These are phyloP conservation scores for Mormyrus hasselquistii DNA, from an alignment of 2,797 vertebrate genomes.

Conservation along the genomic window DNA sequence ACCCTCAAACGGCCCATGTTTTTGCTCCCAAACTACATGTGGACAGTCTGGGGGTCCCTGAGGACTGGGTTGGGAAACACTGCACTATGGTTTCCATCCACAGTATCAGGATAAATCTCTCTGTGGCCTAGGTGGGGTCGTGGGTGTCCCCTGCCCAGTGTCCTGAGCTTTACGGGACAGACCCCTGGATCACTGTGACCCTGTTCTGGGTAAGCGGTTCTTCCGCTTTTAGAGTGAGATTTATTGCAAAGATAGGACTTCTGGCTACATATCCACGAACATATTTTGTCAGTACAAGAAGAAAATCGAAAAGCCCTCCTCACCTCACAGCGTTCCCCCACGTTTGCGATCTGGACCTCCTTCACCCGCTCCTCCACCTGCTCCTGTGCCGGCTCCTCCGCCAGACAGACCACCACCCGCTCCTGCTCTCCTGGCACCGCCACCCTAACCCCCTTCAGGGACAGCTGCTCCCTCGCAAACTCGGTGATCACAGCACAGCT, in stretches of 20 bases:
- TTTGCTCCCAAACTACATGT: neutral
- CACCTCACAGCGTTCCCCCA: conserved; percentile 62
- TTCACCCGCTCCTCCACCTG: conserved; percentile 11
- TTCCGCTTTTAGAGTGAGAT: neutral
- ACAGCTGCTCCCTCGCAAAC: conserved; percentile 70
- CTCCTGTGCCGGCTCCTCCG: conserved; percentile 25
- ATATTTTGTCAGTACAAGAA: neutral
- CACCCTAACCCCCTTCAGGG: conserved; percentile 67
- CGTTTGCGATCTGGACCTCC: conserved; percentile 35
- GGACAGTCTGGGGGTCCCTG: neutral
- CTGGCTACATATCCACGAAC: neutral
- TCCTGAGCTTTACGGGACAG: neutral
- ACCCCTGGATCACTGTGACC: neutral
- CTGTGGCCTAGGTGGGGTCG: neutral
- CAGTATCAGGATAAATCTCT: neutral
- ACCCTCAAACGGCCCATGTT: neutral
- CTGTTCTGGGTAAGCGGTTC: neutral
- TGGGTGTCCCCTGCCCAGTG: neutral
- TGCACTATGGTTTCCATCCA: neutral
- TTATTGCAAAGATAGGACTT: neutral
- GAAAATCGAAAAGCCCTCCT: neutral
- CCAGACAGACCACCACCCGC: conserved; percentile 60
- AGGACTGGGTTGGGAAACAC: neutral
- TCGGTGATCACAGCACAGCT: conserved; percentile 85
- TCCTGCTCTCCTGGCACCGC: conserved; percentile 74